Base-by-base conservation (phyloP, 2,888 invertebrate species). In the Meganola albula region DNA sequence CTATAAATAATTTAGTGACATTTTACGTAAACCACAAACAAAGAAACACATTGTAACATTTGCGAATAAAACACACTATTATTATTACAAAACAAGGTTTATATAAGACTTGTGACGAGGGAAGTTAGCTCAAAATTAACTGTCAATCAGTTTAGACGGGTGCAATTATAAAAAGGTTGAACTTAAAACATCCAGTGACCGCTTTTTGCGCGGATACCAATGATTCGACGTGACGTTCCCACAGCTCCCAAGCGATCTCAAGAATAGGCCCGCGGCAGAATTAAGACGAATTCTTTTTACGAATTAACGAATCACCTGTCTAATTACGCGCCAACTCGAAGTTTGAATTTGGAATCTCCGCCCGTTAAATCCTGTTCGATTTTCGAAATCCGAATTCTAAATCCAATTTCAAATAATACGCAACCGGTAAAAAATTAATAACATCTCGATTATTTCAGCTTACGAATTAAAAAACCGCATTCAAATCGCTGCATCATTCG, bases 241-340 rank as follows among this genome's bases (percentile, higher is more conserved):
- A 85, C 84, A 76, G 68, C 53, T 44, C 44, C 43, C 48, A 46
- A 50, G 44, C 55, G 56, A 62, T 64, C 67, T 58, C 55, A 58
- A 53, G 63, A 63, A 63, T 63, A 63, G 63, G 59, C 49, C 52
- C 57, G 59, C 59, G 48, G 58, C 57, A 56, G 69, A 68, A 72
- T 71, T 67, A 70, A 73, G 72, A 66, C 70, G 74, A 63, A 82
- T 82, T 79, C 84, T 67, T 72, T 70, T 66, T 66, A 56, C 65
- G 78, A 80, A 84, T 84, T 82, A 84, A 74, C 77, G 78, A 78
- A 79, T 83, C 82, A 82, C 82, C 83, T 83, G 83, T 79, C 82
- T 80, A 82, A 83, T 83, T 83, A 78, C 70, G 58, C 57, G 58
- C 52, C 57, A 54, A 61, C 55, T 57, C 63, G 67, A 20, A 69